Conservation (phyloP, 2,797 vertebrate genomes). For the Sebastes vulpes region DNA sequence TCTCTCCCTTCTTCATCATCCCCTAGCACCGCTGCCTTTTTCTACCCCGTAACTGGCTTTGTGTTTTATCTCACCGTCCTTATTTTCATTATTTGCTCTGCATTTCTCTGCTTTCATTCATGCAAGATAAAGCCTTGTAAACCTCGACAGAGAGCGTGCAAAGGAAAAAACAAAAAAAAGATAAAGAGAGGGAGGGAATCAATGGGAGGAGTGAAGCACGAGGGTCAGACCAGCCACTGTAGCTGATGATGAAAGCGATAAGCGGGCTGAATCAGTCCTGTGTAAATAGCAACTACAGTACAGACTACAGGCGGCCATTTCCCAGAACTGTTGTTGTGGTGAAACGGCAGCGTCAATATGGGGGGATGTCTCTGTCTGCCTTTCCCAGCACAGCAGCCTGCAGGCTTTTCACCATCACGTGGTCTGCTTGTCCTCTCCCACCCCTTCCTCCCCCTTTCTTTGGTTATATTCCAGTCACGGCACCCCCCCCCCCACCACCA, state of each 20-base stretch:
- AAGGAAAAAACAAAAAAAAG: neutral
- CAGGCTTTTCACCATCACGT: constrained; percentile 83
- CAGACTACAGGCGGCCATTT: constrained; percentile 77
- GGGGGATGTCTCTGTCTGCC: constrained; percentile 78
- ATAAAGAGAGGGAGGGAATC: constrained; percentile 13
- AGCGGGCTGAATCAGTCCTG: constrained; percentile 68
- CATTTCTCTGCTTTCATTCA: constrained; percentile 58
- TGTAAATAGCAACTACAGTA: constrained; percentile 80
- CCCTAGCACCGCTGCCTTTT: constrained; percentile 35
- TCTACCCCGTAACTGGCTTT: constrained; percentile 9
- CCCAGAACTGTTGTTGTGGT: constrained; percentile 86
- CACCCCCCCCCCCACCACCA: neutral
- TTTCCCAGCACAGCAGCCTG: constrained; percentile 81
- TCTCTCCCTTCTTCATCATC: constrained; percentile 42
- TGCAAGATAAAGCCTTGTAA: constrained; percentile 32
- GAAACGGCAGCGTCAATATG: constrained; percentile 80
- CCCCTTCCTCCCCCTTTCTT: constrained; percentile 49
- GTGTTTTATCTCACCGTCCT: constrained; percentile 31
- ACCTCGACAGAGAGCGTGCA: neutral
- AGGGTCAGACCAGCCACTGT: constrained; percentile 39
- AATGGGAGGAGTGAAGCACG: constrained; percentile 34
- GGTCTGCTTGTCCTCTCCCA: constrained; percentile 66
- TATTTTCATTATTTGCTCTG: constrained; percentile 31
- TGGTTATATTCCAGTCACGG: constrained; percentile 84
- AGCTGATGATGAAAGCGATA: constrained; percentile 77